Evolutionary conservation across 2,888 invertebrate species (phyloP).

Genomic region (Neoitamus cyanurus): DNA sequence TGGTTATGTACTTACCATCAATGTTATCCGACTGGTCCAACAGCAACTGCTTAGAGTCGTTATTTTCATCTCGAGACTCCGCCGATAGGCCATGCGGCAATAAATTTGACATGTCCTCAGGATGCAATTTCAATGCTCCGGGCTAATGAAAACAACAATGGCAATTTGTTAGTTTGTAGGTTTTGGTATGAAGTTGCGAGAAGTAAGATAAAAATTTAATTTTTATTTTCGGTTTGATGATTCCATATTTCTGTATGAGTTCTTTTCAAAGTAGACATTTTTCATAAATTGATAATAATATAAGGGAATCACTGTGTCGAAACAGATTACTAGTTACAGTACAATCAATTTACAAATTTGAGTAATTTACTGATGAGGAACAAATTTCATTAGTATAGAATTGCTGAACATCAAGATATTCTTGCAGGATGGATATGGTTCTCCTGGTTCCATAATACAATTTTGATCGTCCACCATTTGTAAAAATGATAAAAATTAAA

Average conservation of each 20-base stretch:
- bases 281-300: too few relatives aligned
- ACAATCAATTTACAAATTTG: too few relatives aligned
- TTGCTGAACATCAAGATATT: too few relatives aligned
- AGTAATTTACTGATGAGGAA: too few relatives aligned
- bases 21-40: slow-evolving; percentile 79
- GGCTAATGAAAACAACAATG: slow-evolving; percentile 45
- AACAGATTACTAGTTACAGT: too few relatives aligned
- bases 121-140: slow-evolving; percentile 63
- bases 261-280: too few relatives aligned
- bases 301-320: neutral
- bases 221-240: neutral
- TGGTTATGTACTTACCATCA: slow-evolving; percentile 74
- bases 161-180: neutral
- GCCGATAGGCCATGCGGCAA: slow-evolving; percentile 71
- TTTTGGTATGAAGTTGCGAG: neutral
- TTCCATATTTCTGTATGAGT: neutral
- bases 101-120: slow-evolving; percentile 74
- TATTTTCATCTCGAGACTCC: slow-evolving; percentile 69
- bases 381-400: too few relatives aligned
- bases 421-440: too few relatives aligned
- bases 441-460: too few relatives aligned
- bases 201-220: neutral
- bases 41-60: slow-evolving; percentile 69
- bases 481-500: too few relatives aligned
- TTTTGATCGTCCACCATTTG: too few relatives aligned